Base-by-base conservation (phyloP, 2,797 vertebrate species). In the Natrix natrix region DNA sequence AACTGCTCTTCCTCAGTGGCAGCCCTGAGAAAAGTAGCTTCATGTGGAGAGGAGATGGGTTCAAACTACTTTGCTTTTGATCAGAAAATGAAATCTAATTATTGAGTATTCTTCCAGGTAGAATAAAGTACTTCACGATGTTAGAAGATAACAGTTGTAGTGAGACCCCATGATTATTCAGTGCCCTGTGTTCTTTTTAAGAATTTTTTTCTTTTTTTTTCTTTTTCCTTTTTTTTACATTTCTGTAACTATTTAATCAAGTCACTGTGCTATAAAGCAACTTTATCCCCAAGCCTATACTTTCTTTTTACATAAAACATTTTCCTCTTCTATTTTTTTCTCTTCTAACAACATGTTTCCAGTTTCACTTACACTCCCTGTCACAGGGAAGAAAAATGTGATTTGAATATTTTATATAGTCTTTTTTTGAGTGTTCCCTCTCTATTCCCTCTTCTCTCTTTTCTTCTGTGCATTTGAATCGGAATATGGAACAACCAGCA, bases 61-160 rank as follows among this genome's bases (percentile, higher is more conserved):
- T 87, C 5, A 26, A 66, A 57, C 28, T 24, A 60, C 28, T 16
- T 28, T 37, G 63, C 56, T 61, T 61, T 78, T 60, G 55, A 92
- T 78, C 17, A 91, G 60, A 92, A 74, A 92, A 48, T 43, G 66
- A 93, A 94, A 90, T 22, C 24, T 86, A 54, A 59, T 61, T 83
- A 22, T 22, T 91, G 6, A 6, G 0, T 20, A 56, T 59, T 74
- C 52, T 37, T 86, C 69, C 52, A 63, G 90, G 83, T 16, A 14
- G 60, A 92, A 28, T 28, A 78, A 83, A 87, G 11, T n/a, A 3
- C n/a, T 55, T 16, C n/a, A 90, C 57, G 4, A 55, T 37, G 61
- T 74, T 57, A 94, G 1, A 66, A 59, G 14, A 90, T 61, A 91
- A 74, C 1, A 63, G 1, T 5, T 24, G 16, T n/a, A 52, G 2